Base-by-base conservation (phyloP, 2,797 vertebrate species). In the Xenentodon cancila region DNA sequence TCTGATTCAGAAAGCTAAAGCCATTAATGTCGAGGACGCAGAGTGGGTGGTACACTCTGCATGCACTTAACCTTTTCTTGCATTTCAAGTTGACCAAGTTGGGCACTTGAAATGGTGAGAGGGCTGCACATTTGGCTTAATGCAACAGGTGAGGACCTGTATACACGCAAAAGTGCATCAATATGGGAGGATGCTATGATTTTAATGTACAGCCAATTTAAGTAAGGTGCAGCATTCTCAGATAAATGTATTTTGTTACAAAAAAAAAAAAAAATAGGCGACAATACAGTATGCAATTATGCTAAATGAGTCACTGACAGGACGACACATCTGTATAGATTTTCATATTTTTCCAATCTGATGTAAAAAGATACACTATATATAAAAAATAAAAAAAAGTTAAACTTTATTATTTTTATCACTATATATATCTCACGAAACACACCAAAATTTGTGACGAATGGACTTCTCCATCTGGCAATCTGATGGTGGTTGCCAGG, bases 61-160 rank as follows among this genome's bases (percentile, higher is more conserved):
- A 86, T 87, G 75, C 65, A 53, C 59, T 84, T 84, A 80, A 89
- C 82, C 74, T 85, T 81, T 79, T 69, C 20, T 63, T 65, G 69
- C 59, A 59, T 73, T 71, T 82, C 66, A 65, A 66, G 59, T 21
- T 75, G 67, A 82, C 44, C 4, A 11, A 30, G 20, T 12, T 16
- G 53, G 53, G 52, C 56, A 46, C 63, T 58, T 54, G 13, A 68
- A 84, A 82, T 42, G 44, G 16, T 52, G 49, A 63, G 37, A 59
- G 68, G 51, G 49, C 71, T 64, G 47, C 50, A 62, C 13, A 40
- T 16, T 18, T 13, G 17, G 59, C 45, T 50, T 77, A 56, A 71
- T 63, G 16, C 42, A 75, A 80, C 52, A 34, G 52, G 7, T 62
- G 64, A 65, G 52, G 46, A 59, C 27, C 1, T 15, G 37, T 3